Conservation (phyloP, 1,140 invertebrate genomes). For the Andrena cerasifolii region DNA sequence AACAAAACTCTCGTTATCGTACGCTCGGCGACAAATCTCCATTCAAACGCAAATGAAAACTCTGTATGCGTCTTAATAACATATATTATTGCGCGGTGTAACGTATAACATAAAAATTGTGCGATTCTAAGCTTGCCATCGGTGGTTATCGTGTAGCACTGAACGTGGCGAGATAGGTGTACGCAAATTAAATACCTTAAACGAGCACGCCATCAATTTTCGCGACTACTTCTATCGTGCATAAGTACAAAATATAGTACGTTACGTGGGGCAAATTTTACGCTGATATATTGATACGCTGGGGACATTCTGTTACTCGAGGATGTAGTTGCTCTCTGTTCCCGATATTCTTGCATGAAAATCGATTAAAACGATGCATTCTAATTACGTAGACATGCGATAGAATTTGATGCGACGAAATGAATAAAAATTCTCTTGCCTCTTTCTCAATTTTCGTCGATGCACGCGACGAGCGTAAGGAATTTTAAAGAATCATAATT, state of each 20-base stretch:
- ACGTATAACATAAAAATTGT: constrained; percentile 25
- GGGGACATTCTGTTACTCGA: constrained; percentile 10
- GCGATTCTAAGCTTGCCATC: constrained; percentile 4
- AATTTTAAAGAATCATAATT: constrained; percentile 41
- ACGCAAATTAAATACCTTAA: constrained; percentile 13
- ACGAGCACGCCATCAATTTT: not conserved
- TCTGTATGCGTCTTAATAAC: constrained; percentile 15
- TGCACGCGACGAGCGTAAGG: constrained; percentile 43
- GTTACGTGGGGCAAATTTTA: constrained; percentile 14
- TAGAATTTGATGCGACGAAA: constrained; percentile 15
- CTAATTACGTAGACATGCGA: constrained; percentile 29
- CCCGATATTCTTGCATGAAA: constrained; percentile 13
- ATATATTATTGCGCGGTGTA: not conserved
- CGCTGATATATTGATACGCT: constrained; percentile 11
- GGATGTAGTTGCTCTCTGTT: constrained; percentile 29
- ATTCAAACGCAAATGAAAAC: not conserved
- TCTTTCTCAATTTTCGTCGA: constrained; percentile 47
- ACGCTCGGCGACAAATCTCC: constrained; percentile 23
- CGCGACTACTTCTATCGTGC: not conserved
- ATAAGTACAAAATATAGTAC: constrained; percentile 27
- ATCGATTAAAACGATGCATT: constrained; percentile 1
- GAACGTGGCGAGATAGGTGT: not conserved
- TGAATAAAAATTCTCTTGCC: constrained; percentile 42
- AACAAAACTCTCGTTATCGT: constrained; percentile 31
- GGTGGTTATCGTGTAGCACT: not conserved